Evolutionary conservation across 2,888 invertebrate genomes (phyloP).

Genomic region (Busseola fusca): DNA sequence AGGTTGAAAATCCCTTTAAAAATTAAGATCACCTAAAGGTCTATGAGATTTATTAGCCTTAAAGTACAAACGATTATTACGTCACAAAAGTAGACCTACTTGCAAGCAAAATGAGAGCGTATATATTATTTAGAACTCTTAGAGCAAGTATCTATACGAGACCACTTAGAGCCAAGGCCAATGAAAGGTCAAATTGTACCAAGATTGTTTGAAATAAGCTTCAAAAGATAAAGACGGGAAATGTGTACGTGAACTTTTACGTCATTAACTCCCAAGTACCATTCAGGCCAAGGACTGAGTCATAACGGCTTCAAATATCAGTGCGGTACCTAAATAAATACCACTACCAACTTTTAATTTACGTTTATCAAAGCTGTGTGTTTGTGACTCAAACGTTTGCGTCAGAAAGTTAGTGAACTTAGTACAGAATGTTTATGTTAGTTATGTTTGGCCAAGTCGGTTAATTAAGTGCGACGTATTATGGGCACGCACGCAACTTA

Average conservation of each 20-base stretch:
- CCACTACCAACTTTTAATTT: constrained; percentile 62
- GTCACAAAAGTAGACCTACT: constrained; percentile 19
- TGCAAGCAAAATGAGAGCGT: constrained; percentile 33
- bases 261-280: constrained; percentile 23
- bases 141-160: constrained; percentile 29
- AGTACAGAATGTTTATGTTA: constrained; percentile 75
- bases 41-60: background rate
- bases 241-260: constrained; percentile 32
- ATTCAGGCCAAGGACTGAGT: constrained; percentile 10
- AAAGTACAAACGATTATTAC: constrained; percentile 27
- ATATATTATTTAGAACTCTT: constrained; percentile 40
- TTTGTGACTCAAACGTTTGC: constrained; percentile 53
- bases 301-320: constrained; percentile 43
- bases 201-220: constrained; percentile 37
- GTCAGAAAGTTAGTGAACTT: constrained; percentile 77
- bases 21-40: constrained; percentile 12
- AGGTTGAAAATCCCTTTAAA: background rate
- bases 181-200: constrained; percentile 49
- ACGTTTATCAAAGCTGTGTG: constrained; percentile 61
- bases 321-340: constrained; percentile 45
- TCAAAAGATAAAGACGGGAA: constrained; percentile 32
- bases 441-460: constrained; percentile 76
- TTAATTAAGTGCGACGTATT: constrained; percentile 79
- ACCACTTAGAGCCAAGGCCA: constrained; percentile 45
- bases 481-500: constrained; percentile 79